phyloP scores from a whole-genome alignment of 2,113 vertebrate genomes.

The Butorides virescens region DNA sequence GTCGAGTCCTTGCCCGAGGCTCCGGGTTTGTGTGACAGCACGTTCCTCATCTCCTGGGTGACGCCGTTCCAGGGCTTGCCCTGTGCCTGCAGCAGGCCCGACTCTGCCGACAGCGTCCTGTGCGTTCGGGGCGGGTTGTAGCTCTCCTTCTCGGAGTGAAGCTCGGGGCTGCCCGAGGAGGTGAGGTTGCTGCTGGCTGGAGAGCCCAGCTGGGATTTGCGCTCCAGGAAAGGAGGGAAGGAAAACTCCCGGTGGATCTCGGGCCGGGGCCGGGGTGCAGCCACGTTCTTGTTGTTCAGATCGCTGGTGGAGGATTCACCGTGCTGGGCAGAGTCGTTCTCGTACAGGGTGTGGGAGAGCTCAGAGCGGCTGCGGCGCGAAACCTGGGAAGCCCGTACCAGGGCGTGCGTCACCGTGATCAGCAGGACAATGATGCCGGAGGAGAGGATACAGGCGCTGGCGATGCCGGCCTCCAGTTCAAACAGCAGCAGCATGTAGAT shows the following conservation, averaged over 20 bases:
- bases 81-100: conserved; percentile 72
- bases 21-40: conserved; percentile 72
- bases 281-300: conserved; percentile 58
- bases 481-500: conserved; percentile 88
- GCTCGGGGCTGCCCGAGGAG: conserved; percentile 50
- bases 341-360: conserved; percentile 69
- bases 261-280: conserved; percentile 62
- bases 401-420: conserved; percentile 71
- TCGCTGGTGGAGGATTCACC: conserved; percentile 38
- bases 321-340: conserved; percentile 71
- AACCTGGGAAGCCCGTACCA: conserved; percentile 71
- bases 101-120: conserved; percentile 74
- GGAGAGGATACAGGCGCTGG: conserved; percentile 82
- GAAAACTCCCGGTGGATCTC: conserved; percentile 74
- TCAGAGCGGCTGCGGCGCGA: conserved; percentile 41
- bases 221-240: conserved; percentile 65
- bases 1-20: conserved; percentile 85
- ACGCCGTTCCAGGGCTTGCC: conserved; percentile 81
- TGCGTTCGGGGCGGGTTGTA: conserved; percentile 53
- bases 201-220: conserved; percentile 54
- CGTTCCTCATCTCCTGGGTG: conserved; percentile 82
- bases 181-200: conserved; percentile 33
- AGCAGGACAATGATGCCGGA: conserved; percentile 81
- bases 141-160: conserved; percentile 53
- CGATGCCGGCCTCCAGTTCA: conserved; percentile 78